phyloP scores from a whole-genome alignment of 2,888 invertebrate species.

The Ormyrus rosae region DNA sequence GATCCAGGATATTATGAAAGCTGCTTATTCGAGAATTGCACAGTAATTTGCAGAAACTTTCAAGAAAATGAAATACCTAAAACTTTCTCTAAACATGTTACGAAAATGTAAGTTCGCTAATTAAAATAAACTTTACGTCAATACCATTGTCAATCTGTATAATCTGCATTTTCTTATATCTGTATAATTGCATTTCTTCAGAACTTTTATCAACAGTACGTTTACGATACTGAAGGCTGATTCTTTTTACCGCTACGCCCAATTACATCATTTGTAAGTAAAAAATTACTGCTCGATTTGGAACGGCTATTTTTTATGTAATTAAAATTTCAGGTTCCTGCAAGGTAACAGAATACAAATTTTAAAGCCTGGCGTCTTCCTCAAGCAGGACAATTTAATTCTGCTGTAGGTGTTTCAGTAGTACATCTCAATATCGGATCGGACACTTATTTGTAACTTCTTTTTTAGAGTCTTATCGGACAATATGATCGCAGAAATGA shows the following conservation, averaged over 20 bases:
- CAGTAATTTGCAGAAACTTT: constrained; percentile 17
- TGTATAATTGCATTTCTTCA: constrained; percentile 60
- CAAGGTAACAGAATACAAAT: constrained; percentile 61
- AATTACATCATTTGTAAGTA: constrained; percentile 66
- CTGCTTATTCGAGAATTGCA: constrained; percentile 22
- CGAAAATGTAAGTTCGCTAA: constrained; percentile 19
- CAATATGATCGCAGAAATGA: constrained; percentile 72
- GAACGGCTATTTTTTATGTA: no score
- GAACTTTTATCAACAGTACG: constrained; percentile 69
- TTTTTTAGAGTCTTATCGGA: constrained; percentile 68
- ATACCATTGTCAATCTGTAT: not conserved
- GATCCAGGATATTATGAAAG: constrained; percentile 32
- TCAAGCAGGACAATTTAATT: constrained; percentile 67
- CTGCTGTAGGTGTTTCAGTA: constrained; percentile 76
- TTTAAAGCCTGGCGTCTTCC: constrained; percentile 64
- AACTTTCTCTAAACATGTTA: constrained; percentile 18
- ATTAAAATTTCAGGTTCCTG: constrained; percentile 62
- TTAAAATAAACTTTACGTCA: not conserved
- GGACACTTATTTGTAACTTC: not conserved
- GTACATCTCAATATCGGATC: constrained; percentile 60
- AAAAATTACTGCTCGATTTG: not conserved
- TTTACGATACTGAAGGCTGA: constrained; percentile 61
- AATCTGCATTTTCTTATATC: not conserved
- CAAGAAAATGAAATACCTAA: constrained; percentile 17
- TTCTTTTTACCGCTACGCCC: constrained; percentile 64